These are phyloP conservation scores for Sebastes minor DNA, from an alignment of 2,797 vertebrate genomes.

Conservation along the genomic window DNA sequence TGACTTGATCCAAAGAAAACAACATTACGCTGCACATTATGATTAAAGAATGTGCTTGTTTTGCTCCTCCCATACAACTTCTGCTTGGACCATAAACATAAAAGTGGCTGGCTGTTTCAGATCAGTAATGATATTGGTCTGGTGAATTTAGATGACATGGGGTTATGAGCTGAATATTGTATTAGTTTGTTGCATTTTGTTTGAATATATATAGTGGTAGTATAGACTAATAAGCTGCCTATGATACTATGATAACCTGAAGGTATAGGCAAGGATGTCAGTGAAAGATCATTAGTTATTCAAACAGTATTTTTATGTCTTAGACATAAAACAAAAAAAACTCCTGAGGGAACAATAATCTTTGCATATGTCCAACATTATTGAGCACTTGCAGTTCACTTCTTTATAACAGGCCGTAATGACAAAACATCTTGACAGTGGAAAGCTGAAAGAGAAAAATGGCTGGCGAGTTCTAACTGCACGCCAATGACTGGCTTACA, in stretches of 20 bases:
- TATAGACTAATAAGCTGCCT: neutral
- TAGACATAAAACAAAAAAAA: neutral
- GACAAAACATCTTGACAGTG: slow-evolving; percentile 1
- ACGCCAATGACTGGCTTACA: neutral
- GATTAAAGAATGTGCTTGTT: slow-evolving; percentile 73
- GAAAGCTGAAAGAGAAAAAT: neutral
- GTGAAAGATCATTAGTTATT: neutral
- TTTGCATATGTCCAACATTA: neutral
- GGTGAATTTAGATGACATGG: neutral
- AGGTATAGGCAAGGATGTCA: neutral
- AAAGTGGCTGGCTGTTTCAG: neutral
- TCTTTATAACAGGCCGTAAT: neutral
- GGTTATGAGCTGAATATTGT: neutral
- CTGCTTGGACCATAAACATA: slow-evolving; percentile 28
- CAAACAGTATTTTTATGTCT: neutral
- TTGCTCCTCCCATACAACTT: slow-evolving; percentile 41
- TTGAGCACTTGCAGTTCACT: neutral
- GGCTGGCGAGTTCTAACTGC: neutral
- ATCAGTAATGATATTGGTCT: slow-evolving; percentile 4
- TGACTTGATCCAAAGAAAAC: slow-evolving; percentile 73
- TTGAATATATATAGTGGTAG: neutral
- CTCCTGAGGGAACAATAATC: neutral
- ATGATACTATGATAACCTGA: neutral
- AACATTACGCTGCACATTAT: slow-evolving; percentile 70
- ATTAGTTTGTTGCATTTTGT: neutral